Conservation (phyloP, 2,113 vertebrate genomes). For the Platanista minor region DNA sequence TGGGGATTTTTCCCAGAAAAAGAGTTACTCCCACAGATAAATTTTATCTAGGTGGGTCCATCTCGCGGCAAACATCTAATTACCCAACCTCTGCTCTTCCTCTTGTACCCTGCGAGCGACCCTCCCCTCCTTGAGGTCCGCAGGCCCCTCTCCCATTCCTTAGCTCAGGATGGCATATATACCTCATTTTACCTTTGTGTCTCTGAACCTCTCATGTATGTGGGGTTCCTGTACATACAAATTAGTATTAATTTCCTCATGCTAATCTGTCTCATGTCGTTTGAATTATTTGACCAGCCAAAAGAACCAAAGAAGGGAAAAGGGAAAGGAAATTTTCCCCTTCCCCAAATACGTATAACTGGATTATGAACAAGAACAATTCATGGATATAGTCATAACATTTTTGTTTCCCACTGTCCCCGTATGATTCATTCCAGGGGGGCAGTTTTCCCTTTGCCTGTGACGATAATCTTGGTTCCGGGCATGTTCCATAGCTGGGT, state of each 20-base stretch:
- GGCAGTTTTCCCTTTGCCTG: not conserved
- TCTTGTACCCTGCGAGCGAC: not conserved
- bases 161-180: not conserved
- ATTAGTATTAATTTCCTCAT: not conserved
- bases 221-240: not conserved
- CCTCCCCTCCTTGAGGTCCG: not conserved
- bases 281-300: not conserved
- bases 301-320: not conserved
- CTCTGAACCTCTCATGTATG: not conserved
- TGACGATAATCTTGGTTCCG: not conserved
- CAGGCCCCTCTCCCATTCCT: not conserved
- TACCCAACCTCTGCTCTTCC: not conserved
- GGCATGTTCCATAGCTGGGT: not conserved
- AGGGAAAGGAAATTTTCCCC: not conserved
- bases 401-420: not conserved
- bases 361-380: constrained; percentile 11
- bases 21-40: not conserved
- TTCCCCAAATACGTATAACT: not conserved
- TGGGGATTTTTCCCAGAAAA: not conserved
- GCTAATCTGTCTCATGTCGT: not conserved
- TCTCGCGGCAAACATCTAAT: not conserved
- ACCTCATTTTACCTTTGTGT: not conserved
- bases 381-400: not conserved
- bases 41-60: not conserved
- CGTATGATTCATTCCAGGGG: not conserved